Base-by-base conservation (phyloP, 2,797 vertebrate genomes). In the Malacoctenus gilli region DNA sequence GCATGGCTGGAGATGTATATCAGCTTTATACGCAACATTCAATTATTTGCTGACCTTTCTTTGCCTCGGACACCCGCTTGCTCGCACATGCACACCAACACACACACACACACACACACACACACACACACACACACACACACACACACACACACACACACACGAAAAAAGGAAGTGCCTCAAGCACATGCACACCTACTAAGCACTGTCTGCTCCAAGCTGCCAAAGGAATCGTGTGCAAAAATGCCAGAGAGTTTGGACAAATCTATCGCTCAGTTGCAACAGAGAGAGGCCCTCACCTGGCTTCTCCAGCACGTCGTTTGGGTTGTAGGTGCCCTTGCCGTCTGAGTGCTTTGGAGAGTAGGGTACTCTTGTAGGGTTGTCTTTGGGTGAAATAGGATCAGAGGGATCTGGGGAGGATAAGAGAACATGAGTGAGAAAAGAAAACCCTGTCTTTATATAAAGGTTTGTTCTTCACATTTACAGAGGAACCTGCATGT, bases 321-420 rank as follows among this genome's bases (percentile, higher is more conserved):
- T 91, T 1, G 70, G 77, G 69, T 88, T 90, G 49, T 89, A 85
- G 47, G 87, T 84, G 48, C 93, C 94, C 83, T 95, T 97, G 60
- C 87, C 88, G 3, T 95, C 94, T 54, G 93, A 42, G 79, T 93
- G 87, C 65, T 94, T 93, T 25, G 96, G 94, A 0, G 93, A 85
- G 70, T 89, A 91, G 13, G 88, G 82, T 11, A 74, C 69, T 87
- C 85, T 93, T 59, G 95, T 97, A 56, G 96, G 94, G 23, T 89
- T 90, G 83, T 93, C 91, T 92, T 92, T 93, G 76, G 92, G 82
- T 73, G 91, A 88, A 76, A 91, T 82, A 7, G 94, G 90, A 12
- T 94, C 95, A 77, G 92, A 90, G 18, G 95, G 94, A 93, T 93
- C 96, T 98, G 88, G 22, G 77, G 83, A 49, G 2, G 62, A 22